Percentiles rank a stretch among this genome's conserved stretches.
Conservation (phyloP, 2,113 vertebrate species). For the Misgurnus mizolepis region DNA sequence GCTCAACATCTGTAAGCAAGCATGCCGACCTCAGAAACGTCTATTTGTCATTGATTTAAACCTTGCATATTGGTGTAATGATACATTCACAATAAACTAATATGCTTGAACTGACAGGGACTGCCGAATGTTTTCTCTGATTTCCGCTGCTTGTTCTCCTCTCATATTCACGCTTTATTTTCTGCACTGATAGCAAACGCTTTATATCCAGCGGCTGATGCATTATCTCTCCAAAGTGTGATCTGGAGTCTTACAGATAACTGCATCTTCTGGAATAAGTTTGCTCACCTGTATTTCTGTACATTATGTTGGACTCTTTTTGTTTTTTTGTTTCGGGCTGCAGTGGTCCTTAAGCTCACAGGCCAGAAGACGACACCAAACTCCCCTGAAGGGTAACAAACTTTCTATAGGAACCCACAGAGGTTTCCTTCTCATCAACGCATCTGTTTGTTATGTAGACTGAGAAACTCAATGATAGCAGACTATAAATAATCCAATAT, state of each 20-base stretch:
- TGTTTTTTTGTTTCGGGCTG: slow-evolving; percentile 32
- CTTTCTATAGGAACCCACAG: slow-evolving; percentile 3
- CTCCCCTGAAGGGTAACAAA: slow-evolving; percentile 37
- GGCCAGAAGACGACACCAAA: slow-evolving; percentile 43
- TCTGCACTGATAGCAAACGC: background rate
- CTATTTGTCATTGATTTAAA: no score
- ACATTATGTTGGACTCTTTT: slow-evolving; percentile 17
- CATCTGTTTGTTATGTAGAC: no score
- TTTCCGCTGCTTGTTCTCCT: background rate
- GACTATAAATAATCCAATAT: no score
- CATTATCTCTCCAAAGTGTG: slow-evolving; percentile 46
- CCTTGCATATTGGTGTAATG: no score
- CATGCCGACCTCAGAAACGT: no score
- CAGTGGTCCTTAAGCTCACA: slow-evolving; percentile 49
- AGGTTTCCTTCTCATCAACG: no score
- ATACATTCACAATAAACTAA: no score
- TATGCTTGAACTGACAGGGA: background rate
- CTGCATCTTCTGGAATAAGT: slow-evolving; percentile 49
- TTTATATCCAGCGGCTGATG: slow-evolving; percentile 37
- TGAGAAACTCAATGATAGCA: no score
- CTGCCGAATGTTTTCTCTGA: background rate
- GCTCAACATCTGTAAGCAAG: no score
- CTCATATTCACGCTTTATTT: slow-evolving; percentile 6
- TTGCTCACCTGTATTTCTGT: background rate
- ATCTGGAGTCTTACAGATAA: slow-evolving; percentile 35